Evolutionary conservation across 2,797 vertebrate species (phyloP).

Genomic region (Gephyroberyx darwinii): DNA sequence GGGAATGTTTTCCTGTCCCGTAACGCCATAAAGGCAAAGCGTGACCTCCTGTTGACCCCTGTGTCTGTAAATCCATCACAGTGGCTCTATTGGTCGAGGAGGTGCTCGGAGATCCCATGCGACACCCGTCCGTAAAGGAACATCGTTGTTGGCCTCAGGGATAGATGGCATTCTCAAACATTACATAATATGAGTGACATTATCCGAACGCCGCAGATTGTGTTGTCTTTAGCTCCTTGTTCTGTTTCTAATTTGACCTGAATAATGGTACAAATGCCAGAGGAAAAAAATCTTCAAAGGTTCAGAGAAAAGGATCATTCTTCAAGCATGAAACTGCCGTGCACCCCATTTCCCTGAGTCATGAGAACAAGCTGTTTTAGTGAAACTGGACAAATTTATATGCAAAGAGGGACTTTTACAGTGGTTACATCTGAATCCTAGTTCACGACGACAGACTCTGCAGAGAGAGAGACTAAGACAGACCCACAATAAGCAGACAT

Average conservation of each 20-base stretch:
- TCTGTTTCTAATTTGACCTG: too few species aligned
- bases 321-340: neutral
- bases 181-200: neutral
- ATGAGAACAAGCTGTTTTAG: neutral
- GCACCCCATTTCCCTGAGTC: neutral
- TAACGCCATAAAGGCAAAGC: neutral
- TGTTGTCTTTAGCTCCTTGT: too few species aligned
- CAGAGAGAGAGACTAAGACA: too few species aligned
- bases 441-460: too few species aligned
- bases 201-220: too few species aligned
- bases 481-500: neutral
- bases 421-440: too few species aligned
- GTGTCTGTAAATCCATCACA: slow-evolving; percentile 22
- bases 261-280: too few species aligned
- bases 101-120: neutral
- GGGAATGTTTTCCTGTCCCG: neutral
- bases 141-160: neutral
- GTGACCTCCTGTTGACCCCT: neutral
- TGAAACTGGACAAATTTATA: too few species aligned
- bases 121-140: neutral
- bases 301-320: too few species aligned
- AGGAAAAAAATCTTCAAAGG: neutral
- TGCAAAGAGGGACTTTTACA: too few species aligned
- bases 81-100: slow-evolving; percentile 3
- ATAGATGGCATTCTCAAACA: neutral